Percentiles rank a stretch among this genome's conserved stretches.
These are phyloP conservation scores for Mesitornis unicolor DNA, from an alignment of 2,113 vertebrate genomes.

Conservation along the genomic window DNA sequence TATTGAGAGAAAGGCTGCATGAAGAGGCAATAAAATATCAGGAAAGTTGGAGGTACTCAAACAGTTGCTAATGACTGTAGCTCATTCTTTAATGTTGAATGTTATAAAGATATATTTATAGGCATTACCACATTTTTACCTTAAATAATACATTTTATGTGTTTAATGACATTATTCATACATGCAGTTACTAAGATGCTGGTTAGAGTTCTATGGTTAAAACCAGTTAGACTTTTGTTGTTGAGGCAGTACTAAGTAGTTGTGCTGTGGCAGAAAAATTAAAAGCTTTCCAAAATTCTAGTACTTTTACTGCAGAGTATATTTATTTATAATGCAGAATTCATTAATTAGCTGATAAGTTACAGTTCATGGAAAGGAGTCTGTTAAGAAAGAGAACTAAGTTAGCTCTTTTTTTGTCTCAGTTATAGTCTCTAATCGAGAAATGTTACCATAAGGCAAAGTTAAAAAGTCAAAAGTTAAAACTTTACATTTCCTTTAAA, in stretches of 20 bases:
- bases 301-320: background rate
- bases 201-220: background rate
- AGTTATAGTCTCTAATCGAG: background rate
- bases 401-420: accelerated
- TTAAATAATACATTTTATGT: background rate
- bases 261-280: background rate
- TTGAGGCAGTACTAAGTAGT: background rate
- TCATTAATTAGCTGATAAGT: background rate
- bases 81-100: background rate
- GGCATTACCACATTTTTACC: background rate
- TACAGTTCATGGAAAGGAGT: background rate
- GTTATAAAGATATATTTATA: background rate
- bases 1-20: background rate
- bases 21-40: background rate
- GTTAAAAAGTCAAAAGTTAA: background rate
- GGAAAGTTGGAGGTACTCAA: background rate
- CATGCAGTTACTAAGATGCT: background rate
- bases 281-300: background rate
- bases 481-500: background rate
- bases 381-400: background rate
- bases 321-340: background rate
- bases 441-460: background rate
- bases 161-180: background rate
- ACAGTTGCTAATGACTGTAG: background rate
- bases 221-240: background rate